Evolutionary conservation across 2,113 vertebrate genomes (phyloP).

Genomic region (Hipposideros armiger): DNA sequence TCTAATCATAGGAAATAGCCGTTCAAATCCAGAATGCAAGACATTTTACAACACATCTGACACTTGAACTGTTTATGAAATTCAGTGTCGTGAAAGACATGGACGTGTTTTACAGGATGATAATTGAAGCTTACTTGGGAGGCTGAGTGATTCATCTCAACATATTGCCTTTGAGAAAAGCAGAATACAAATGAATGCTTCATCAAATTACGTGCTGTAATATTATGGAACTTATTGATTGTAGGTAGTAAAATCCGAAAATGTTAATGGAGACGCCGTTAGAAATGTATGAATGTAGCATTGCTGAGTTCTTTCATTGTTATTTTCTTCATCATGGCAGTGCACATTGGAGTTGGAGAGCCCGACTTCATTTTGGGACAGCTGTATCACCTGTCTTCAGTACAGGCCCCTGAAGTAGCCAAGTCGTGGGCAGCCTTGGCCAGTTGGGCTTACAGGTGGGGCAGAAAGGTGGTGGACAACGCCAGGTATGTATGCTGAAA

Average conservation of each 20-base stretch:
- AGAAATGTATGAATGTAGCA: background rate
- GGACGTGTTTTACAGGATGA: background rate
- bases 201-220: background rate
- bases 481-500: conserved; percentile 91
- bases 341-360: conserved; percentile 97
- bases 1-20: conserved; percentile 37
- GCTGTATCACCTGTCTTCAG: conserved; percentile 96
- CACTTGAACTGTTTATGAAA: background rate
- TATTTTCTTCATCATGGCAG: conserved; percentile 83
- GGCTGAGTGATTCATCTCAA: background rate
- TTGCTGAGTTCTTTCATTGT: background rate
- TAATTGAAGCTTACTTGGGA: conserved; percentile 5
- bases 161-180: background rate
- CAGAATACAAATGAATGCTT: conserved; percentile 5
- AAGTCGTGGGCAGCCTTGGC: conserved; percentile 98
- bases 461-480: conserved; percentile 98
- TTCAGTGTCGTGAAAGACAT: background rate
- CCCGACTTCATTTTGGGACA: conserved; percentile 97
- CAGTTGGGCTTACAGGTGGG: conserved; percentile 99
- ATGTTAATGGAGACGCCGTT: background rate
- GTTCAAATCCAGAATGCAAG: background rate
- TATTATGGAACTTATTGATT: background rate
- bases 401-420: conserved; percentile 96
- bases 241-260: background rate
- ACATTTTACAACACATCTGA: background rate